Base-by-base conservation (phyloP, 2,888 invertebrate genomes). In the Kryphioiulus occultus region DNA sequence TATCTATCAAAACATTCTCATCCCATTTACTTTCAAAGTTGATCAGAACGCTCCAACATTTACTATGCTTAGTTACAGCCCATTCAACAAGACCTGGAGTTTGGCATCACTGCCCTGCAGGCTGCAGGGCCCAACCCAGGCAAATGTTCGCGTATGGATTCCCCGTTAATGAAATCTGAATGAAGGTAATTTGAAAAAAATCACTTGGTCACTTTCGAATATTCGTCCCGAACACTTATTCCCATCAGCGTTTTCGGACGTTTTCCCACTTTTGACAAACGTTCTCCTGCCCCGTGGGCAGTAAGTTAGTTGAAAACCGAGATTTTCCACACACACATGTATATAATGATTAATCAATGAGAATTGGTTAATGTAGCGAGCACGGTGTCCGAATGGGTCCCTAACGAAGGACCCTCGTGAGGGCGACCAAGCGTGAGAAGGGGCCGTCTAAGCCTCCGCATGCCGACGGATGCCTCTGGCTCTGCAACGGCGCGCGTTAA, bases 391-490 rank as follows among this genome's bases (percentile, higher is more conserved):
- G 59, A 59, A 59, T 59, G n/a, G 59, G 59, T 59, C 59, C 19
- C 59, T 59, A 59, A 59, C 59, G 59, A 59, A 59, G 59, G 59
- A n/a, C 9, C 59, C 59, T 59, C 19, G 59, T 19, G 22, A n/a
- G n/a, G 19, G 19, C 59, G 0, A 7, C 59, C 59, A 59, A n/a
- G 59, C 59, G 59, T 59, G n/a, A 59, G 59, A 59, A 53, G 53
- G 53, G 12, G 17, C 17, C 53, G n/a, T n/a, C 59, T 59, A 12
- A 17, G 53, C 17, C 17, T 53, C 17, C 59, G 19, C 59, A 59
- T 59, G 59, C 59, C n/a, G 59, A 59, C n/a, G 59, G 59, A 59
- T 59, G 59, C 59, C n/a, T n/a, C n/a, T n/a, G 42, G n/a, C 59
- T n/a, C 19, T 59, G 59, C 59, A 59, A 59, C n/a, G 59, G 59